phyloP scores from a whole-genome alignment of 2,113 vertebrate species.

The Octodon degus region DNA sequence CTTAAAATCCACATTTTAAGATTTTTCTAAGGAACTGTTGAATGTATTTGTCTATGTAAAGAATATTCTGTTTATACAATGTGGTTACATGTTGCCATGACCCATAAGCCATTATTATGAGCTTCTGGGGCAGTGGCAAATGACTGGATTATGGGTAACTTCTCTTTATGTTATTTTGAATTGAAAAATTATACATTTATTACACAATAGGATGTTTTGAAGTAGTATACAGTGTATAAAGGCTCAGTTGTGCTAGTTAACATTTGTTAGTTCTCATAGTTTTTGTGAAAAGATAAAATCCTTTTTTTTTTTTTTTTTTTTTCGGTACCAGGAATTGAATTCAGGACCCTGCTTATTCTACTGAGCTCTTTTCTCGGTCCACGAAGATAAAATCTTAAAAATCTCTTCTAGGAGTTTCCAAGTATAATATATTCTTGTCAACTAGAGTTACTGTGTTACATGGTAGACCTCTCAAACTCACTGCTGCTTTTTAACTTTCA shows the following conservation, averaged over 20 bases:
- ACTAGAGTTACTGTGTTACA: background rate
- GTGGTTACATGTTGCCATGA: background rate
- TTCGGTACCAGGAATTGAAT: too few species aligned
- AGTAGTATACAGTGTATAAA: background rate
- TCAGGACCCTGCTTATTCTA: too few species aligned
- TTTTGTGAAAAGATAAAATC: background rate
- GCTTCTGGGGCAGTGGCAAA: background rate
- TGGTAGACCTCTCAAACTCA: background rate
- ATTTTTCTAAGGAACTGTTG: background rate
- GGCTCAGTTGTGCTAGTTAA: background rate
- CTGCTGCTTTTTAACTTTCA: background rate
- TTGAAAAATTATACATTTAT: background rate
- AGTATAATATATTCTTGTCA: background rate
- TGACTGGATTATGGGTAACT: background rate
- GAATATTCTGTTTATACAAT: background rate
- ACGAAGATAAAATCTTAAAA: background rate
- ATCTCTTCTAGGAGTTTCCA: background rate
- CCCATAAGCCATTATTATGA: background rate
- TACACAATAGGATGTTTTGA: background rate
- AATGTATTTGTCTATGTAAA: background rate
- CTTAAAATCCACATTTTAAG: background rate
- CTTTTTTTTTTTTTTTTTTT: too few species aligned
- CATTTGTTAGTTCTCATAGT: background rate
- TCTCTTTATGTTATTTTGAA: background rate
- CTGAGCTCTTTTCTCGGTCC: too few species aligned